Evolutionary conservation across 2,113 vertebrate species (phyloP).

Genomic region (Pachyramphus minor): DNA sequence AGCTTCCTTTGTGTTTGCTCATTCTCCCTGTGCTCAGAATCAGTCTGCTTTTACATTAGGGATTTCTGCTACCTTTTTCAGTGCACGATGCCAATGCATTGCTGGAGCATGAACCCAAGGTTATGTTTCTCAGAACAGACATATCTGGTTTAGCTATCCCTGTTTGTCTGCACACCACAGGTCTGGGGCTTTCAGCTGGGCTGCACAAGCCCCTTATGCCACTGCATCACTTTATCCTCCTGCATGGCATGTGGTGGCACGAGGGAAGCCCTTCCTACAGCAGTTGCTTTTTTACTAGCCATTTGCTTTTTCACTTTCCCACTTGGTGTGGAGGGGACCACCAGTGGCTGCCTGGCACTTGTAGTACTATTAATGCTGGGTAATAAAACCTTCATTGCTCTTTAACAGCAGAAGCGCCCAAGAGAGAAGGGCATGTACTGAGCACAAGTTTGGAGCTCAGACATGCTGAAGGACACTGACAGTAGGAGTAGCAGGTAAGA

Average conservation of each 20-base stretch:
- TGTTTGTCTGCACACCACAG: neutral
- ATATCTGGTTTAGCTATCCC: neutral
- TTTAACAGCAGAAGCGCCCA: neutral
- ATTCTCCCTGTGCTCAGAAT: neutral
- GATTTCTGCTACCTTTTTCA: neutral
- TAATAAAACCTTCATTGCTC: neutral
- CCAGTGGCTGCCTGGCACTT: neutral
- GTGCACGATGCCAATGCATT: neutral
- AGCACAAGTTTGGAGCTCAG: neutral
- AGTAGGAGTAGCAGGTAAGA: neutral
- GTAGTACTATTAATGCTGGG: neutral
- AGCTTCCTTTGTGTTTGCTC: neutral
- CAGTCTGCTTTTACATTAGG: neutral
- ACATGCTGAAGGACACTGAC: neutral
- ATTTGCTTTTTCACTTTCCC: neutral
- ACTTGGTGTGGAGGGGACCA: neutral
- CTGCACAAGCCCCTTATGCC: neutral
- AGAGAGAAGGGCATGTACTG: neutral
- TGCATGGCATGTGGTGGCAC: fast-evolving
- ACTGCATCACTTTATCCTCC: neutral
- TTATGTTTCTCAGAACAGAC: neutral
- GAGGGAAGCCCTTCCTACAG: neutral
- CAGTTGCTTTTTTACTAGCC: neutral
- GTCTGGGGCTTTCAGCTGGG: neutral
- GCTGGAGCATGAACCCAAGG: neutral